Base-by-base conservation (phyloP, 1,140 invertebrate species). In the Melanaphis sacchari region DNA sequence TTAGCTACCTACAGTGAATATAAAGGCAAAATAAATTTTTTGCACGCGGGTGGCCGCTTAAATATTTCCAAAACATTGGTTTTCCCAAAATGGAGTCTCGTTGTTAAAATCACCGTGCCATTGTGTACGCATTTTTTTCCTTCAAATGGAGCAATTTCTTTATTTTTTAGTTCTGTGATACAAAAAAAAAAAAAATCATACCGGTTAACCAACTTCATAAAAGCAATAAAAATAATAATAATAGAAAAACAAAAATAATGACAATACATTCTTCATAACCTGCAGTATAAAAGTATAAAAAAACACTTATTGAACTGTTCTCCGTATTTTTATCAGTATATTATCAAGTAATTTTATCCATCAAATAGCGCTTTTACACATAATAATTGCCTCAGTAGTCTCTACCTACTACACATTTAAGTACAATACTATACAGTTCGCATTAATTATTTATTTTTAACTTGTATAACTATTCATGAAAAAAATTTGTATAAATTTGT, bases 41-140 rank as follows among this genome's bases (percentile, higher is more conserved):
- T 49, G 6, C n/a, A 1, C 3, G 22, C 22, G 8, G 22, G n/a
- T 38, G 18, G 21, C 7, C 3, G 46, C 7, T 89, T 52, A 89
- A 52, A 52, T 89, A 24, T 38, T 52, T 88, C 24, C 46, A 52
- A 52, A 40, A 89, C 18, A 54, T 9, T 38, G 8, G n/a, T 11
- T 21, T 38, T 21, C 21, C 15, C 26, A 6, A 52, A 89, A 52
- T 38, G 7, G 36, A 36, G 87, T 89, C 18, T 89, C n/a, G n/a
- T 89, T 52, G n/a, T 89, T 31, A 89, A 52, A 89, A 89, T 89
- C 85, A 38, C 36, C 36, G 87, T 38, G 46, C 46, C 15, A 52
- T 89, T 87, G 26, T 87, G 26, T 31, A 46, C 84, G 31, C 21
- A 4, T 41, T 88, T 88, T 18, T 88, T 46, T n/a, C 11, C 31